These are phyloP conservation scores for Oconnorella tubifera DNA, from an alignment of 2,888 invertebrate genomes.

Conservation along the genomic window DNA sequence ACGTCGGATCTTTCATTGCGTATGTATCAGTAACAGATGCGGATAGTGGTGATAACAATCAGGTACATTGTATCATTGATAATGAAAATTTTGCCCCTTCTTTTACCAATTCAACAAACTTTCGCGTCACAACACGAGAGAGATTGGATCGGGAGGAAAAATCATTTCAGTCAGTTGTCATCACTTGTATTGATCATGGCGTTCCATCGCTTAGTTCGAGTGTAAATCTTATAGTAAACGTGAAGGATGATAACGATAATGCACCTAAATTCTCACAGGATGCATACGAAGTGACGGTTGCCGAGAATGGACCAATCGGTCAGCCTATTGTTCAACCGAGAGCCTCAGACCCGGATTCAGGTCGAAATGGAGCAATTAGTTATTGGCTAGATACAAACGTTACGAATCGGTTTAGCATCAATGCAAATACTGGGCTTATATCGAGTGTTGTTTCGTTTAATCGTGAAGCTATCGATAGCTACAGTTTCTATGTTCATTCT, in stretches of 20 bases:
- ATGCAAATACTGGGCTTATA: slow-evolving; percentile 23
- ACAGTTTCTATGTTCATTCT: slow-evolving; percentile 25
- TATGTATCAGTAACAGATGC: slow-evolving; percentile 79
- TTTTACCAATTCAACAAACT: slow-evolving; percentile 42
- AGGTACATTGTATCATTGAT: slow-evolving; percentile 60
- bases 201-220: slow-evolving; percentile 71
- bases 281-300: slow-evolving; percentile 72
- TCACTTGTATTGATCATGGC: slow-evolving; percentile 68
- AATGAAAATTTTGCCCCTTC: slow-evolving; percentile 39
- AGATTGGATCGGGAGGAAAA: slow-evolving; percentile 43
- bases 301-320: slow-evolving; percentile 77
- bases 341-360: slow-evolving; percentile 84
- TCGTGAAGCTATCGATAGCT: slow-evolving; percentile 22
- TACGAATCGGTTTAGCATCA: slow-evolving; percentile 12
- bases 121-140: slow-evolving; percentile 57
- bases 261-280: slow-evolving; percentile 86
- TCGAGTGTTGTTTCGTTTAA: slow-evolving; percentile 21
- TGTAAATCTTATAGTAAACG: slow-evolving; percentile 55
- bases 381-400: slow-evolving; percentile 83
- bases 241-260: slow-evolving; percentile 92
- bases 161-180: slow-evolving; percentile 47
- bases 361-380: slow-evolving; percentile 81
- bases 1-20: slow-evolving; percentile 66
- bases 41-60: slow-evolving; percentile 79
- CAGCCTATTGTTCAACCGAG: slow-evolving; percentile 64